These are phyloP conservation scores for Masnerella sp. DNA, from an alignment of 2,888 invertebrate species.

Conservation along the genomic window DNA sequence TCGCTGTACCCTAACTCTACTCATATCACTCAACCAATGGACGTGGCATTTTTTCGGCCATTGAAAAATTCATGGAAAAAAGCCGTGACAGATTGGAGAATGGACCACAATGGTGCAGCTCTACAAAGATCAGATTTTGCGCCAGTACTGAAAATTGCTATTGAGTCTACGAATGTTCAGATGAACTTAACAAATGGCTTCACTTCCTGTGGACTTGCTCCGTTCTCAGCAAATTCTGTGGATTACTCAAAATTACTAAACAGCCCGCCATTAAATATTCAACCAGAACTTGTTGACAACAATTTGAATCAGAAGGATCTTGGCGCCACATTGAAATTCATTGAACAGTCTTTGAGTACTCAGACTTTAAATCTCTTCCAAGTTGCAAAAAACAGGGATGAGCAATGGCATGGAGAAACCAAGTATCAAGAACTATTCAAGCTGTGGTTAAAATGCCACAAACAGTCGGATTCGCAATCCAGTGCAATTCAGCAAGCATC, in stretches of 20 bases:
- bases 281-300: neutral
- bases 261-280: constrained; percentile 1
- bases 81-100: constrained; percentile 23
- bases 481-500: too few relatives aligned
- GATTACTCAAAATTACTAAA: constrained; percentile 27
- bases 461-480: neutral
- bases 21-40: constrained; percentile 24
- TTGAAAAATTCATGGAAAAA: constrained; percentile 23
- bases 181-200: constrained; percentile 33
- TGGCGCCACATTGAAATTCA: constrained; percentile 4
- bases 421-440: constrained; percentile 9
- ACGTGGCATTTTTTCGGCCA: constrained; percentile 23
- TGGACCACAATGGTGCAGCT: constrained; percentile 34
- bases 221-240: constrained; percentile 30
- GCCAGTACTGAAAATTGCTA: constrained; percentile 13
- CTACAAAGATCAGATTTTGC: constrained; percentile 37
- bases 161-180: constrained; percentile 13
- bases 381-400: constrained; percentile 14
- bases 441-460: constrained; percentile 6
- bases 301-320: neutral
- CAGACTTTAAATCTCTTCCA: constrained; percentile 12
- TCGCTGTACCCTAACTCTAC: constrained; percentile 34
- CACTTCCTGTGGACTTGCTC: constrained; percentile 30
- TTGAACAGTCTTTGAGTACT: constrained; percentile 11
- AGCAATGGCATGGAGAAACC: constrained; percentile 13